phyloP scores from a whole-genome alignment of 2,797 vertebrate species.

The Pelochelys cantorii region DNA sequence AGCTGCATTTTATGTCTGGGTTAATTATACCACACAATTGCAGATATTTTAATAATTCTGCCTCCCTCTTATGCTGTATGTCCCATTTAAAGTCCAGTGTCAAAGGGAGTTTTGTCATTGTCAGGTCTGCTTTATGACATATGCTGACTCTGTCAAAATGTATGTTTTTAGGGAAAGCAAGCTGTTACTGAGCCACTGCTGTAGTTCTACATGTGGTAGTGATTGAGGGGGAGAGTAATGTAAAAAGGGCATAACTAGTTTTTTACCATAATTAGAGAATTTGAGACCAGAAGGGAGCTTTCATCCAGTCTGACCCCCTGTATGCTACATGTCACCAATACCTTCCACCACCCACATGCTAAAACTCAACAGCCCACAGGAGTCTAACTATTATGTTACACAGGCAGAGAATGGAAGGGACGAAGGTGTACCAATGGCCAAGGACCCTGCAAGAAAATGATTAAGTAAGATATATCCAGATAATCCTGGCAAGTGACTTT shows the following conservation, averaged over 20 bases:
- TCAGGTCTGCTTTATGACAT: neutral
- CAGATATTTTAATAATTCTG: neutral
- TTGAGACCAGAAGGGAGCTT: neutral
- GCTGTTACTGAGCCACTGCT: neutral
- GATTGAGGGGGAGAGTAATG: conserved; percentile 19
- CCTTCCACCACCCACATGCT: neutral
- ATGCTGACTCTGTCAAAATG: neutral
- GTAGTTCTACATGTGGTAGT: neutral
- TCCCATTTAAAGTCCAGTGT: neutral
- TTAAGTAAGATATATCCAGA: neutral
- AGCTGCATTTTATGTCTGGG: conserved; percentile 43
- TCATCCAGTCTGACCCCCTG: neutral
- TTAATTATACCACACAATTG: neutral
- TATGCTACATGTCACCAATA: neutral
- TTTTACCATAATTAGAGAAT: neutral
- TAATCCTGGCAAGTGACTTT: neutral
- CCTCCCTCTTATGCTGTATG: neutral
- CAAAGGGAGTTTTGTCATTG: neutral
- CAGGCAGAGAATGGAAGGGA: neutral
- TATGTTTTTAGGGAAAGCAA: neutral
- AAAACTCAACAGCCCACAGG: neutral
- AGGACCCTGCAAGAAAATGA: neutral
- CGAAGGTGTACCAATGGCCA: neutral
- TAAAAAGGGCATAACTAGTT: neutral
- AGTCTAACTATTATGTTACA: neutral